Evolutionary conservation across 2,113 vertebrate species (phyloP), one percentile per base, ranked within the genome.

Genomic region (Motacilla alba): DNA sequence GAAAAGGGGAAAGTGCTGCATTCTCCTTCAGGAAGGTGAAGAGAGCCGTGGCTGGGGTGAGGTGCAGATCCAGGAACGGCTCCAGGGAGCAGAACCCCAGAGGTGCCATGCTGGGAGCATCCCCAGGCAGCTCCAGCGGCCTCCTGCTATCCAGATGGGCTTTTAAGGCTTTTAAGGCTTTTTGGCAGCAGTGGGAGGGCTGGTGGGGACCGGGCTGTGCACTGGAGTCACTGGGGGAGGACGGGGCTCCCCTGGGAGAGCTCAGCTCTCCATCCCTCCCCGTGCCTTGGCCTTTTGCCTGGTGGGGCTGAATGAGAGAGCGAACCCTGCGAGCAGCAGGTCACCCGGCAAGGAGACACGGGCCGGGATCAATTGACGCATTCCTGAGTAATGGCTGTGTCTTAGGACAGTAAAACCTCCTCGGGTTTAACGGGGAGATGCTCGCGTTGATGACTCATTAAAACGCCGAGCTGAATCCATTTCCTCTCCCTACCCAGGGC

Each of bases 131-230:
- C 44, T 60, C n/a, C 44, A 23, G 22, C 1, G 1, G 15, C 7
- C 39, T 66, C 63, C 55, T 11, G 8, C 37, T 11, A 1, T 3
- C 67, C 7, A 1, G 20, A 7, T 3, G 1, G 0, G n/a, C 10
- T 35, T 47, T n/a, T 35, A 35, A 35, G 35, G 35, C 35, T 35
- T 13, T n/a, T 6, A 4, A 55, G 18, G 70, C 15, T 85, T 56
- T 35, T 13, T 9, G 30, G 39, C 43, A 28, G 68, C 41, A 20
- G 46, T 1, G 24, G 43, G 56, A 84, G 47, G 35, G 60, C 67
- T 63, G 89, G 11, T 11, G 60, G 83, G 70, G 60, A 8, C 37
- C 0, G 6, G 39, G 62, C 60, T 41, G 31, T 6, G 78, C 26
- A 0, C 49, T 27, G 50, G 43, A 16, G 28, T 46, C 87, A 6